A percentile compares a stretch with the other conserved stretches of the same genome.
Evolutionary conservation across 2,113 vertebrate species (phyloP).

Genomic region (Columbina picui): DNA sequence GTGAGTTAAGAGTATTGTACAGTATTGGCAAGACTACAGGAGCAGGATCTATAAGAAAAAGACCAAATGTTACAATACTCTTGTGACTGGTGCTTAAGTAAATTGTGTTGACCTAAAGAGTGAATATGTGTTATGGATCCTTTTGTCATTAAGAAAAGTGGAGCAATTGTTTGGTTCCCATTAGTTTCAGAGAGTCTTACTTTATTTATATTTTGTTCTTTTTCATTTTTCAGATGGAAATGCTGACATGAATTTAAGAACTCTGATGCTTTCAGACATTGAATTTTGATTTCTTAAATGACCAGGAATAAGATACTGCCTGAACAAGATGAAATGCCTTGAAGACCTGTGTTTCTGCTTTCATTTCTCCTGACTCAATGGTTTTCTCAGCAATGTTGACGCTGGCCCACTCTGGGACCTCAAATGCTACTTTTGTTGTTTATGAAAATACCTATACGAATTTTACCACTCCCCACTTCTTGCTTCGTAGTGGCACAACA

Average conservation of each 20-base stretch:
- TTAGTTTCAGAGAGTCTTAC: not conserved
- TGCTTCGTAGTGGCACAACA: conserved; percentile 67
- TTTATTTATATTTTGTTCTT: not conserved
- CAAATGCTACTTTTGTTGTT: conserved; percentile 77
- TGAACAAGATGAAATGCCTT: conserved; percentile 66
- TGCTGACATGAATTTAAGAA: conserved; percentile 59
- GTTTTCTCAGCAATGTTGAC: conserved; percentile 81
- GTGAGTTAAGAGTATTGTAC: not conserved
- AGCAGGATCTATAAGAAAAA: not conserved
- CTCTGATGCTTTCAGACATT: conserved; percentile 17
- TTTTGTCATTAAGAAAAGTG: not conserved
- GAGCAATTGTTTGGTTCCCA: not conserved
- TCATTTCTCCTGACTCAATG: conserved; percentile 76
- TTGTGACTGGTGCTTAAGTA: not conserved
- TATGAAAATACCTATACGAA: conserved; percentile 83
- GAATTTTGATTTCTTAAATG: conserved; percentile 28
- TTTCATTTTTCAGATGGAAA: conserved; percentile 69
- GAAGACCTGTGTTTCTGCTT: conserved; percentile 42
- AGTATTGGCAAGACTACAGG: not conserved
- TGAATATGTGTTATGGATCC: not conserved
- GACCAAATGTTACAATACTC: not conserved
- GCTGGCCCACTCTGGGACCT: conserved; percentile 74
- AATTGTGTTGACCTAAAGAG: not conserved
- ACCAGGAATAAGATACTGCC: conserved; percentile 52
- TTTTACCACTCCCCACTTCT: conserved; percentile 72